Conservation (phyloP, 2,113 vertebrate species). For the Podilymbus podiceps region DNA sequence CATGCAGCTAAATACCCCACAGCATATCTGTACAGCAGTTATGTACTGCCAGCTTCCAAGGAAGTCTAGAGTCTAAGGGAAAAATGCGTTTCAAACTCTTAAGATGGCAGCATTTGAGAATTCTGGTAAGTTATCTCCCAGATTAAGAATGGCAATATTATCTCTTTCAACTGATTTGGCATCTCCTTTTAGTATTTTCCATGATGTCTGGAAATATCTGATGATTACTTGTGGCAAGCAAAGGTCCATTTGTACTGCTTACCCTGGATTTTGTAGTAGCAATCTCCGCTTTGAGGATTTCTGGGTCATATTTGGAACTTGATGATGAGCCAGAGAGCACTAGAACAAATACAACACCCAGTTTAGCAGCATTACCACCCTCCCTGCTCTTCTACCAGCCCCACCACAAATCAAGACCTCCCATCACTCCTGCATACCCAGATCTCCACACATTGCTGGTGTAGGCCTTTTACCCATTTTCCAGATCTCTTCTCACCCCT, state of each 20-base stretch:
- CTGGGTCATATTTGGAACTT: constrained; percentile 96
- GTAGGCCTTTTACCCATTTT: neutral
- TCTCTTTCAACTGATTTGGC: neutral
- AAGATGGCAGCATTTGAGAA: fast-evolving
- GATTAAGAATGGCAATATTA: neutral
- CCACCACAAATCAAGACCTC: neutral
- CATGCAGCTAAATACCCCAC: neutral
- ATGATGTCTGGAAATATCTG: neutral
- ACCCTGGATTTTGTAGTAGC: constrained; percentile 96
- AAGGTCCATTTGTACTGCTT: constrained; percentile 40
- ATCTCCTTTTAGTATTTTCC: neutral
- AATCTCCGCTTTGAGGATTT: constrained; percentile 98
- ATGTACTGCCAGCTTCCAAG: neutral
- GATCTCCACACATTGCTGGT: neutral
- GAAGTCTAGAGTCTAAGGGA: neutral
- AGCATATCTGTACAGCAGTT: neutral
- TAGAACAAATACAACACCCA: constrained; percentile 62
- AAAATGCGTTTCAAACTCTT: neutral
- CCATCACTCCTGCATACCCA: neutral
- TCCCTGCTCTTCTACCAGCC: neutral
- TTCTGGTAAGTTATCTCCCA: neutral
- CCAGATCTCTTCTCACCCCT: neutral
- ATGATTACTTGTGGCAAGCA: neutral
- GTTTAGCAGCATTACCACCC: neutral
- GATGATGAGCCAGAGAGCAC: constrained; percentile 94